Evolutionary conservation across 1,140 invertebrate species (phyloP).

Genomic region (Orchestia grillus): DNA sequence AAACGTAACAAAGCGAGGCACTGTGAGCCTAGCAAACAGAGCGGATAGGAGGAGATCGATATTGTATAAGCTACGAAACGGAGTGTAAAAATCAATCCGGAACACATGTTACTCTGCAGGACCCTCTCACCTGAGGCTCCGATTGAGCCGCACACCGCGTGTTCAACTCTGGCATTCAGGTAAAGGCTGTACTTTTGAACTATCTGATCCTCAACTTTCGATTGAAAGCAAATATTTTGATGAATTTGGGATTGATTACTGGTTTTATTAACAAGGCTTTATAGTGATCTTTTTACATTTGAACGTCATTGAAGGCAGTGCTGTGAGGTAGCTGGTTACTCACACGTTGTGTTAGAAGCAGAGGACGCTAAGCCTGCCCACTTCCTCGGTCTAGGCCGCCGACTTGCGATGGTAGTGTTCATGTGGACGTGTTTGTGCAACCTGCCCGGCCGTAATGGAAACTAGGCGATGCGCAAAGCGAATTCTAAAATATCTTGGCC

Average conservation of each 20-base stretch:
- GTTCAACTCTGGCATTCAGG: background rate
- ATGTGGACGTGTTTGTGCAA: background rate
- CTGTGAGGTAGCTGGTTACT: background rate
- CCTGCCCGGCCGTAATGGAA: background rate
- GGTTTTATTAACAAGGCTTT: background rate
- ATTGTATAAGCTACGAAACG: slow-evolving; percentile 24
- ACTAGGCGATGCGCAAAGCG: background rate
- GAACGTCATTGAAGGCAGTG: background rate
- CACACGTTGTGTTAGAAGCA: background rate
- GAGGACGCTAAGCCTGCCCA: background rate
- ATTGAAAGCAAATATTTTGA: too few species aligned
- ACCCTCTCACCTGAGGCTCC: background rate
- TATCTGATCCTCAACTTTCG: background rate
- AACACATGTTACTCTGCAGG: slow-evolving; percentile 12
- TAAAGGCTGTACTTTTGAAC: background rate
- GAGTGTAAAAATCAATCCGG: slow-evolving; percentile 38
- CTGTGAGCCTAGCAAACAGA: background rate
- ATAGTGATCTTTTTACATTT: background rate
- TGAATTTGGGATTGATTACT: background rate
- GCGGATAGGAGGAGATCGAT: slow-evolving; percentile 19
- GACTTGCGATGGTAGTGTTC: background rate
- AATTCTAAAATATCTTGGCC: background rate
- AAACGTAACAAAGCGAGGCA: background rate
- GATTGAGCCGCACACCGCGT: background rate
- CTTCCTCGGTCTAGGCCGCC: background rate